Evolutionary conservation across 2,797 vertebrate genomes (phyloP).

Genomic region (Philypnodon macrostomus): DNA sequence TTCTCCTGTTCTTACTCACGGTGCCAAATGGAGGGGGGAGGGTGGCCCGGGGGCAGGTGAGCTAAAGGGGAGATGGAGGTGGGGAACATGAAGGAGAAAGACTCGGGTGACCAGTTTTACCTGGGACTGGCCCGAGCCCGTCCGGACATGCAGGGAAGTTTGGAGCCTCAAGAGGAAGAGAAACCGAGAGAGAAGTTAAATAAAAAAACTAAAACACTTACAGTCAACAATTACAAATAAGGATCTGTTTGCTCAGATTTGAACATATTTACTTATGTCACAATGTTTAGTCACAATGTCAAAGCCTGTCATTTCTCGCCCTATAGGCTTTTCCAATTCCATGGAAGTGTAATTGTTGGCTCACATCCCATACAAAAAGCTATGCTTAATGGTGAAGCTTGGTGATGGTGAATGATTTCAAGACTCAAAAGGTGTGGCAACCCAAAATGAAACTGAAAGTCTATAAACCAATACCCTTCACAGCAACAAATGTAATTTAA

Average conservation of each 20-base stretch:
- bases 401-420: too few relatives aligned
- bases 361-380: slow-evolving; percentile 48
- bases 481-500: too few relatives aligned
- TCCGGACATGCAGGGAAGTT: slow-evolving; percentile 58
- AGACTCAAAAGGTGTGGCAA: too few relatives aligned
- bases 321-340: slow-evolving; percentile 43
- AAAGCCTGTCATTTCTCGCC: background rate
- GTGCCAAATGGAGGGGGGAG: slow-evolving; percentile 56
- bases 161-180: slow-evolving; percentile 47
- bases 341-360: slow-evolving; percentile 64
- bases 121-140: slow-evolving; percentile 63
- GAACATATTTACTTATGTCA: slow-evolving; percentile 41
- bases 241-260: too few relatives aligned
- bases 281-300: slow-evolving; percentile 8
- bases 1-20: slow-evolving; percentile 48
- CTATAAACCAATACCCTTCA: too few relatives aligned
- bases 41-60: slow-evolving; percentile 61
- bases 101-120: slow-evolving; percentile 76
- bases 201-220: slow-evolving; percentile 36
- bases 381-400: slow-evolving; percentile 18
- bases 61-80: slow-evolving; percentile 63
- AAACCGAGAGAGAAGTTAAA: slow-evolving; percentile 32
- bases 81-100: slow-evolving; percentile 55
- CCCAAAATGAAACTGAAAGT: too few relatives aligned
- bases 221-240: slow-evolving; percentile 25